Evolutionary conservation across 1,140 invertebrate species (phyloP).

Genomic region (Aphelenchoides fujianensis): DNA sequence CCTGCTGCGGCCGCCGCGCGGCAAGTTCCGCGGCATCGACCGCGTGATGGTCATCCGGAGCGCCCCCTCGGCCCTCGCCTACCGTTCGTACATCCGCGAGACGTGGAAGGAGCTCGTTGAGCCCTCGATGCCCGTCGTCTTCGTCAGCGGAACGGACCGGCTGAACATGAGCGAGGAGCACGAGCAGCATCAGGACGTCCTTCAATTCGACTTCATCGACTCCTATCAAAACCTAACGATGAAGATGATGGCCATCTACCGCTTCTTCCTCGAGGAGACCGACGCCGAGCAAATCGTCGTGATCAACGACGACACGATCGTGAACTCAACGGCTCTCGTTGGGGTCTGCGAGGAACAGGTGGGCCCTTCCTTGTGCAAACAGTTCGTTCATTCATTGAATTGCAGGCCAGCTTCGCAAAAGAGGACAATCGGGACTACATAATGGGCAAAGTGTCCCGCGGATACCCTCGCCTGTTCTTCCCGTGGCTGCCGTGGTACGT

Average conservation of each 20-base stretch:
- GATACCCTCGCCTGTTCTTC: conserved; percentile 58
- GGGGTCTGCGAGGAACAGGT: conserved; percentile 19
- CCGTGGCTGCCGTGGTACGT: conserved; percentile 62
- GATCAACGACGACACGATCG: conserved; percentile 62
- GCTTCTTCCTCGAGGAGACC: conserved; percentile 43
- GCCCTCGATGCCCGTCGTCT: conserved; percentile 45
- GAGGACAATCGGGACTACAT: conserved; percentile 33
- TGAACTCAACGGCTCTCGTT: conserved; percentile 57
- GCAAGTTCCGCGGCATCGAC: conserved; percentile 22
- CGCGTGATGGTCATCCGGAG: conserved; percentile 49
- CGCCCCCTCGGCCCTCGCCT: conserved; percentile 47
- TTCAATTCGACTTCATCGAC: conserved; percentile 59
- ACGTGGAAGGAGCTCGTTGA: conserved; percentile 52
- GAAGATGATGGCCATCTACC: conserved; percentile 59
- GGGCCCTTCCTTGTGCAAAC: too few relatives aligned
- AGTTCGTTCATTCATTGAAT: too few relatives aligned
- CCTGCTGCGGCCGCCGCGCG: not conserved
- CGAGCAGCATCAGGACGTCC: conserved; percentile 45
- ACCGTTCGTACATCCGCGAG: conserved; percentile 52
- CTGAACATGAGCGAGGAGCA: conserved; percentile 33
- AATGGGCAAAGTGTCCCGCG: conserved; percentile 59
- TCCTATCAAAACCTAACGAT: conserved; percentile 59
- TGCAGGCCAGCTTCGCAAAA: conserved; percentile 5
- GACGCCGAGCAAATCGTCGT: conserved; percentile 55
- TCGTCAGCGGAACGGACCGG: conserved; percentile 29